Conservation (phyloP, 1,140 invertebrate species). For the Psilanteris sp. region DNA sequence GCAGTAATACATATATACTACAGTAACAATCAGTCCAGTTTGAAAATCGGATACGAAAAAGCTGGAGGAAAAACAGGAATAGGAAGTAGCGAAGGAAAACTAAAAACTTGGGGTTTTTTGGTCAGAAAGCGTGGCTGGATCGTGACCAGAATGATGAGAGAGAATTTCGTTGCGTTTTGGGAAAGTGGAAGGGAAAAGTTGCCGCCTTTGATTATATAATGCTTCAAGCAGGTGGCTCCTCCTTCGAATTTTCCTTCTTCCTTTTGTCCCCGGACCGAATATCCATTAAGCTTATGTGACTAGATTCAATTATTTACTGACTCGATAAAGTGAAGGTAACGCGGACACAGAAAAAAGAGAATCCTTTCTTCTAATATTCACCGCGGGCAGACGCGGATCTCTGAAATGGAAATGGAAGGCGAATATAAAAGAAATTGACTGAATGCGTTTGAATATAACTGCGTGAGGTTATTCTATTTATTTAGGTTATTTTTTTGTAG, state of each 20-base stretch:
- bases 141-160: slow-evolving; percentile 40
- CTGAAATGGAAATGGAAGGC: slow-evolving; percentile 37
- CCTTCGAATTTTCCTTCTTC: slow-evolving; percentile 40
- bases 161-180: slow-evolving; percentile 27
- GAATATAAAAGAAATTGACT: slow-evolving; percentile 38
- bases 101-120: slow-evolving; percentile 22
- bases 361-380: slow-evolving; percentile 48
- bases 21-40: slow-evolving; percentile 17
- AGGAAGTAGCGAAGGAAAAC: slow-evolving; percentile 5
- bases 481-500: too few species aligned
- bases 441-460: slow-evolving; percentile 47
- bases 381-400: slow-evolving; percentile 26
- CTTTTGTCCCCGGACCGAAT: slow-evolving; percentile 41
- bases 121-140: slow-evolving; percentile 47
- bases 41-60: too few species aligned
- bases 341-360: slow-evolving; percentile 23
- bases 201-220: slow-evolving; percentile 59
- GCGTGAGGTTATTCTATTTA: slow-evolving; percentile 47
- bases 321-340: slow-evolving; percentile 31
- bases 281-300: slow-evolving; percentile 57
- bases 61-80: slow-evolving; percentile 6
- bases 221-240: slow-evolving; percentile 44
- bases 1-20: not conserved
- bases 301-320: slow-evolving; percentile 58
- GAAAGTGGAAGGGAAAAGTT: slow-evolving; percentile 50